Evolutionary conservation across 2,797 vertebrate genomes (phyloP), one percentile per base, ranked within the genome.

Genomic region (Sardinella longiceps): DNA sequence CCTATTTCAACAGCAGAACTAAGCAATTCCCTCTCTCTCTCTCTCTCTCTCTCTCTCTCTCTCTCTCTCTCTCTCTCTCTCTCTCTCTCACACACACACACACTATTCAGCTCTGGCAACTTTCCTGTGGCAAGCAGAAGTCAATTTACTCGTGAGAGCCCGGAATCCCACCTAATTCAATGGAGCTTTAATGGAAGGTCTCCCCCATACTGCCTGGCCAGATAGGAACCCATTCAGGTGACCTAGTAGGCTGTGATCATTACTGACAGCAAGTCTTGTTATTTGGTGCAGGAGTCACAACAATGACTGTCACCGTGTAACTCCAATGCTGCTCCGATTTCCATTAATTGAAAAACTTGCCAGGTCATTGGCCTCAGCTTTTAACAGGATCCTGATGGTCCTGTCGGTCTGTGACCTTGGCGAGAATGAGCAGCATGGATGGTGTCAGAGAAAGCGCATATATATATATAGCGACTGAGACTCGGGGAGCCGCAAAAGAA

Each of bases 281-380:
- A 84, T 60, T 84, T 53, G 60, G 83, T 56, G n/a, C 20, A 14
- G n/a, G 43, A 53, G 63, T 70, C 39, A 56, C 53, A 66, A 51
- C 43, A 39, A 74, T 45, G 74, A 45, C 39, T 46, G 33, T 84
- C 48, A 10, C 33, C 43, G 46, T 51, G 53, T 77, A 84, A 82
- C 28, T 80, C 43, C 25, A n/a, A n/a, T 15, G 53, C 37, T 56
- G 25, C 12, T 6, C n/a, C 28, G 51, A 43, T 81, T 30, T 83
- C 48, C 80, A 81, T 81, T 84, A 58, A 86, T 60, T 58, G 63
- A 20, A 25, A 86, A 84, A 46, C 43, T 81, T 20, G 80, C 60
- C 14, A 33, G 58, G 51, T n/a, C 23, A 20, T 50, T 77, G 45
- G 11, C 39, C 48, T 25, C 83, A 50, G 63, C 63, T 63, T 53